Base-by-base conservation (phyloP, 1,140 invertebrate genomes). In the Steinernema khuongi region DNA sequence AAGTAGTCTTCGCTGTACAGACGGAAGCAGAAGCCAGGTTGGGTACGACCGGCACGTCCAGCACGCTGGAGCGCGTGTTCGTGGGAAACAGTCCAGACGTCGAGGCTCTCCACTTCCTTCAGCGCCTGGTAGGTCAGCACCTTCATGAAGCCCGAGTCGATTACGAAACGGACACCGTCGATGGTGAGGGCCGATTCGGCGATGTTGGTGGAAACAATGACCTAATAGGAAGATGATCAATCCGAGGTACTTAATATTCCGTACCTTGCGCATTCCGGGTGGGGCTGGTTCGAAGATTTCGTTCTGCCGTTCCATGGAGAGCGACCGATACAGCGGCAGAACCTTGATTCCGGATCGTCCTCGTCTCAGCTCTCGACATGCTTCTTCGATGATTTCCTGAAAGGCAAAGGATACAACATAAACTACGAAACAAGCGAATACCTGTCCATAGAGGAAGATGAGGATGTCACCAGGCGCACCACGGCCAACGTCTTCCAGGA, bases 131-230 rank as follows among this genome's bases (percentile, higher is more conserved):
- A 88, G 83, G 96, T 93, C 84, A 91, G 96, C 88, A 92, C 94
- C 31, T 92, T 91, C 50, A 22, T 22, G 7, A 77, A 19, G 2
- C 96, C 96, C 74, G 90, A 90, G 85, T 99, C 96, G 0, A 98
- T 89, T 0, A 98, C 94, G 30, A 41, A 90, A 83, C 93, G 93
- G 1, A 97, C 89, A 77, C 91, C 90, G 0, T 95, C 94, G 85
- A 98, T 97, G 0, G 96, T 99, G 0, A 99, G 87, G 0, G 95
- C 97, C 0, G 95, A 97, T 88, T 99, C 96, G 0, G 95, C 94
- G 0, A 98, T 92, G 85, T 98, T 97, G 0, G 95, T 98, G 18
- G 94, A 90, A 1, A 98, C 90, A 14, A 99, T 72, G 7, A 69
- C 68, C 87, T 90, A 41, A 41, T 41, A 41, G 36, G n/a, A 41